phyloP scores from a whole-genome alignment of 1,140 invertebrate genomes.

The Diorhabda elongata region DNA sequence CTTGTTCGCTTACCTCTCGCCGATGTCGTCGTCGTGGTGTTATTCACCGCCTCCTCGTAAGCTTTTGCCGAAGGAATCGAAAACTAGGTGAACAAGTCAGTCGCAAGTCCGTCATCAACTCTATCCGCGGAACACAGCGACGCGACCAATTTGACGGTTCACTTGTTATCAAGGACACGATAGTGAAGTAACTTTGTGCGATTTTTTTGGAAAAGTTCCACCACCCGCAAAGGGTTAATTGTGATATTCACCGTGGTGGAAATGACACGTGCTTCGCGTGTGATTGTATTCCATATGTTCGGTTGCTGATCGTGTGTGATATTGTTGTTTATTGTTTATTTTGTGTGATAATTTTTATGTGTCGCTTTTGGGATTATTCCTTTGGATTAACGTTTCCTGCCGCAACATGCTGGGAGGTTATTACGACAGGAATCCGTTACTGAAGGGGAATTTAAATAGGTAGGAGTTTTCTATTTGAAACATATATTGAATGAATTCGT shows the following conservation, averaged over 20 bases:
- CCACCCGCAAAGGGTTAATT: slow-evolving; percentile 2
- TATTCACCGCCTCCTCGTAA: background rate
- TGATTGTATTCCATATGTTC: background rate
- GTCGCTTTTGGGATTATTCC: slow-evolving; percentile 15
- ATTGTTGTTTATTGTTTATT: slow-evolving; percentile 3
- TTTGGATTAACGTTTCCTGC: slow-evolving; percentile 9
- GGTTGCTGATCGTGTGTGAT: slow-evolving; percentile 3
- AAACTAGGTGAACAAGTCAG: slow-evolving; percentile 24
- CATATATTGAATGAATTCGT: no score
- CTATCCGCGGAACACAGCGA: slow-evolving; percentile 7
- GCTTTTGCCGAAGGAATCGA: slow-evolving; percentile 16
- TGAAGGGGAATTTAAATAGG: slow-evolving; percentile 21
- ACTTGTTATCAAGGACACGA: slow-evolving; percentile 21
- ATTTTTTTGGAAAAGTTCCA: slow-evolving; percentile 9
- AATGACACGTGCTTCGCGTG: slow-evolving; percentile 7
- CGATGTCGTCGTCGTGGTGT: background rate
- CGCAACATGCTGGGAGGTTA: slow-evolving; percentile 18
- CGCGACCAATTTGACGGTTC: slow-evolving; percentile 14
- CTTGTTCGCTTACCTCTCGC: background rate
- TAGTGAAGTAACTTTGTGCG: slow-evolving; percentile 12
- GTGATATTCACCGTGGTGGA: slow-evolving; percentile 6
- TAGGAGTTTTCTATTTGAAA: background rate
- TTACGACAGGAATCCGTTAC: slow-evolving; percentile 21
- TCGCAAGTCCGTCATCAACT: slow-evolving; percentile 8
- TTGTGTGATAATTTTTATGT: slow-evolving; percentile 16